Conservation (phyloP, 2,797 vertebrate species). For the Hypotaenidia philippensis region DNA sequence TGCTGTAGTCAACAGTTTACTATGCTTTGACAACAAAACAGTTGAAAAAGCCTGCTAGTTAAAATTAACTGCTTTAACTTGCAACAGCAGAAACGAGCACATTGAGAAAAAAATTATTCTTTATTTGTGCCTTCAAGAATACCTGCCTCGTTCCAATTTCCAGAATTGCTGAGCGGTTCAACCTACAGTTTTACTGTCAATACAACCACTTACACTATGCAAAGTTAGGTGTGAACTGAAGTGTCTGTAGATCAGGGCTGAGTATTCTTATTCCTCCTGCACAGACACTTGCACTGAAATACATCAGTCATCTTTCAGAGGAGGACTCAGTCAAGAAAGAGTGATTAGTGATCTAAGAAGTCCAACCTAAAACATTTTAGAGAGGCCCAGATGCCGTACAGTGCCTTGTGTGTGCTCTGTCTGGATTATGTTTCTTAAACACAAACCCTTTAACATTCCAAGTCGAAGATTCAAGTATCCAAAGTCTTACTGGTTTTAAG, state of each 20-base stretch:
- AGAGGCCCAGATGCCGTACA: not conserved
- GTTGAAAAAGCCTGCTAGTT: not conserved
- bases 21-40: not conserved
- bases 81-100: conserved; percentile 8
- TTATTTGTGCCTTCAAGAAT: not conserved
- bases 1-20: not conserved
- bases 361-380: not conserved
- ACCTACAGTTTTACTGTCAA: not conserved
- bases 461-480: not conserved
- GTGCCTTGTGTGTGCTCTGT: not conserved
- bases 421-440: not conserved
- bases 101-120: not conserved
- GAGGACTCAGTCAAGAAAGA: not conserved
- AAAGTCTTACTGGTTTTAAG: conserved; percentile 16
- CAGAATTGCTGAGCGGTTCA: not conserved
- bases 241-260: not conserved
- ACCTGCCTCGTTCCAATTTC: not conserved
- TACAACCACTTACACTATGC: not conserved
- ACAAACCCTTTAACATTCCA: not conserved
- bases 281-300: not conserved
- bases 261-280: not conserved
- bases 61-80: not conserved
- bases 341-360: not conserved
- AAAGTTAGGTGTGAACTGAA: not conserved
- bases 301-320: not conserved